phyloP scores from a whole-genome alignment of 2,113 vertebrate species.

The Amphilophus citrinellus region DNA sequence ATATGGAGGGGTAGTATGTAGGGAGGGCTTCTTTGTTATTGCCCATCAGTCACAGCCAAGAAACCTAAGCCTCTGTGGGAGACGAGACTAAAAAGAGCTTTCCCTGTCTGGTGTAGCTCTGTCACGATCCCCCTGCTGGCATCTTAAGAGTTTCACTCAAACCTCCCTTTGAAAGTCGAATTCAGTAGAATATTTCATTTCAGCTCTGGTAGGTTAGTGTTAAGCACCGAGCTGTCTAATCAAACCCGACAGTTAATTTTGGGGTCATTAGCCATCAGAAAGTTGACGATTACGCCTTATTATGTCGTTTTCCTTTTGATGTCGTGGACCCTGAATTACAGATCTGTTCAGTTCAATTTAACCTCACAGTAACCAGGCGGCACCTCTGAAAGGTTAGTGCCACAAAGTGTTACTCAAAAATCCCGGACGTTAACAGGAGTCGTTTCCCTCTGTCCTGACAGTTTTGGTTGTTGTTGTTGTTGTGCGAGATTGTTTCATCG shows the following conservation, averaged over 20 bases:
- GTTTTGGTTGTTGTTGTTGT: not conserved
- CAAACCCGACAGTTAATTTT: conserved; percentile 75
- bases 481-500: conserved; percentile 16
- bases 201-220: conserved; percentile 66
- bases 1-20: not conserved
- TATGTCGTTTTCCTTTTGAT: conserved; percentile 74
- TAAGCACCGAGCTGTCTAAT: conserved; percentile 64
- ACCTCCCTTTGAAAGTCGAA: conserved; percentile 41
- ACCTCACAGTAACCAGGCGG: conserved; percentile 75
- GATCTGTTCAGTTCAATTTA: conserved; percentile 76
- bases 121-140: conserved; percentile 31
- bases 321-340: conserved; percentile 56
- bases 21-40: conserved; percentile 39
- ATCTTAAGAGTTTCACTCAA: conserved; percentile 16
- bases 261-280: conserved; percentile 77
- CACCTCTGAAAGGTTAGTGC: conserved; percentile 40
- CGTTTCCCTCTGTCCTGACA: conserved; percentile 35
- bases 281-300: conserved; percentile 74
- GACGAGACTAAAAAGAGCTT: conserved; percentile 32
- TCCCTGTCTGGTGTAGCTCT: conserved; percentile 49
- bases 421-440: conserved; percentile 16
- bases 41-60: conserved; percentile 58
- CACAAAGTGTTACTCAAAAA: conserved; percentile 32
- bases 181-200: conserved; percentile 53
- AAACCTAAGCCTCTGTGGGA: conserved; percentile 56